Evolutionary conservation across 2,888 invertebrate species (phyloP), one percentile per base, ranked within the genome.

Genomic region (Anodontia alba): DNA sequence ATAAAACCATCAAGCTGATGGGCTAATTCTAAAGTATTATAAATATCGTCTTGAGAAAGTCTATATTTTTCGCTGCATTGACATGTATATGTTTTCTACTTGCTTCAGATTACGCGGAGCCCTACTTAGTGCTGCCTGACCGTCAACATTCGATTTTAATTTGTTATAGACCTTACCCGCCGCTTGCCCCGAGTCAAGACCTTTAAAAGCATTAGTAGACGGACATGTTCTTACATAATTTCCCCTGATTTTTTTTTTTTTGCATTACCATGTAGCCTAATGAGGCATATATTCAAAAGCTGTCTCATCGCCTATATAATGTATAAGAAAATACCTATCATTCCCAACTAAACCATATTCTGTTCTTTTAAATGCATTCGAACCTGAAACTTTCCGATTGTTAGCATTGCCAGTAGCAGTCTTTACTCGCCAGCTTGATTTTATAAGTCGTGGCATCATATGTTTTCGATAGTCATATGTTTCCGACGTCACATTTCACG

Each of bases 1-100:
- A 78, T 54, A 38, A 73, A 78, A 42, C 78, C 72, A 36, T 78
- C 72, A n/a, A 78, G 23, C 67, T 78, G 78, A 78, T 33, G 73
- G 33, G 73, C 78, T 26, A 78, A 31, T 68, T 72, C 54, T 38
- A 73, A 67, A 23, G 51, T 38, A 46, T 77, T 77, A 46, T 77
- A 77, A 72, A 77, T 67, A 10, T 62, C 66, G 33, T 77, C 77
- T 49, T 77, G 77, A 12, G 77, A 72, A 26, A 77, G 51, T 67
- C 77, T 12, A 23, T 49, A n/a, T 71, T 8, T 77, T 62, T 8
- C 29, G 12, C 29, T 66, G 43, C 23, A 23, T 77, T 10, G n/a
- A n/a, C 36, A 43, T 26, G 0, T 23, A 2, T 33, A 36, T 20
- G 49, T 77, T 77, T 72, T 62, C 29, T 8, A 72, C 38, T 68